These are phyloP conservation scores for Anguilla japonica DNA, from an alignment of 2,113 vertebrate genomes.

Conservation along the genomic window DNA sequence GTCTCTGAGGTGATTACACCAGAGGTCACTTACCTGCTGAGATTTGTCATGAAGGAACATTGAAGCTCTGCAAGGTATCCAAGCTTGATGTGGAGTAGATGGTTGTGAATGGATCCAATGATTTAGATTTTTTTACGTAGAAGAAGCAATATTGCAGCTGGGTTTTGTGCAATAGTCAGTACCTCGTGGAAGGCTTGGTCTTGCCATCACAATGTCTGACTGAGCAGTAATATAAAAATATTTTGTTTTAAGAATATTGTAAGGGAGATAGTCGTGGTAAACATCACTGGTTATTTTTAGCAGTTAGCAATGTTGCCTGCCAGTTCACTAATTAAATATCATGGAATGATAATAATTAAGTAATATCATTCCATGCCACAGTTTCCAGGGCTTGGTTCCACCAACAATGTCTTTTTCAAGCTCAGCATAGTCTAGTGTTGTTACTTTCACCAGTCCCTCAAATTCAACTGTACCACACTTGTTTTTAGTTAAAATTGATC, in stretches of 20 bases:
- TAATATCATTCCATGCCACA: not conserved
- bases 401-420: too few species aligned
- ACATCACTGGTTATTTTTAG: not conserved
- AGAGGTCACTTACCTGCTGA: not conserved
- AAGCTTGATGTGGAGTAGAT: not conserved
- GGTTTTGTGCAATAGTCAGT: not conserved
- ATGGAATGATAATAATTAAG: too few species aligned
- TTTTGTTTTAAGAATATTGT: not conserved
- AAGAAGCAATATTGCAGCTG: not conserved
- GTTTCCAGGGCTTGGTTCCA: not conserved
- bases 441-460: too few species aligned
- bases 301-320: not conserved
- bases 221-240: not conserved
- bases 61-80: not conserved
- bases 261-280: not conserved
- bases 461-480: too few species aligned
- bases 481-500: too few species aligned
- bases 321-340: not conserved
- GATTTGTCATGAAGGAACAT: not conserved
- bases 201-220: not conserved
- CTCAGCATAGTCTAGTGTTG: too few species aligned
- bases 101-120: not conserved
- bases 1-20: not conserved
- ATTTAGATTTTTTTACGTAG: not conserved
- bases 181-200: not conserved